Base-by-base conservation (phyloP, 2,888 invertebrate genomes). In the Zhengitettix transpicula region DNA sequence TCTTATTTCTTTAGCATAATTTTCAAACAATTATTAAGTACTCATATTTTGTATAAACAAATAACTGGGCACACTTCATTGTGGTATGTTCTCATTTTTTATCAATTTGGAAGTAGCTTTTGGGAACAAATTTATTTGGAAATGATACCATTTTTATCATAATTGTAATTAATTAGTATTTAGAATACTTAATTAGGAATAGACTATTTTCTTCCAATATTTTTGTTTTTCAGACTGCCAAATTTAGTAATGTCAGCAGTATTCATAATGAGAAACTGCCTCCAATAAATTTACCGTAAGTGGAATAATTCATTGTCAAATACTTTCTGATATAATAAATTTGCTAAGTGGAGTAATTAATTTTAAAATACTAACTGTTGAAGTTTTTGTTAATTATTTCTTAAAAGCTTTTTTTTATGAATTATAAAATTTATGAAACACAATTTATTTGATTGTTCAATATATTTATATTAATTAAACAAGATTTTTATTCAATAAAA, bases 221-320 rank as follows among this genome's bases (percentile, higher is more conserved):
- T 47, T 59, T 42, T 28, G n/a, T 15, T 14, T 58, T 61, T 2
- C 58, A 61, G 63, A 42, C 61, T 52, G 60, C 58, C 14, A 42
- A 52, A 10, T 55, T 60, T 17, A 58, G 52, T 44, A 61, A 56
- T 57, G 60, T 58, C 51, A 52, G 59, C 40, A 52, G 56, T 1
- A 47, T 51, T 17, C 42, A 42, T 11, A 59, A 53, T 41, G 78
- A 80, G 62, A 81, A 81, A 64, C 70, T 84, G 61, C 84, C 84
- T 28, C 82, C 83, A 12, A 83, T 84, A 61, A 67, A 52, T 3
- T 58, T 55, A 17, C 52, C 47, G 64, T 64, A 55, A 58, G 58
- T 57, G 57, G 5, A 12, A 56, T 41, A 42, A 14, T 28, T n/a
- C 16, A 41, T 10, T 10, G 28, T 11, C 28, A 11, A 53, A 41